Evolutionary conservation across 2,888 invertebrate genomes (phyloP), one percentile per base, ranked within the genome.

Genomic region (Lagria hirta): DNA sequence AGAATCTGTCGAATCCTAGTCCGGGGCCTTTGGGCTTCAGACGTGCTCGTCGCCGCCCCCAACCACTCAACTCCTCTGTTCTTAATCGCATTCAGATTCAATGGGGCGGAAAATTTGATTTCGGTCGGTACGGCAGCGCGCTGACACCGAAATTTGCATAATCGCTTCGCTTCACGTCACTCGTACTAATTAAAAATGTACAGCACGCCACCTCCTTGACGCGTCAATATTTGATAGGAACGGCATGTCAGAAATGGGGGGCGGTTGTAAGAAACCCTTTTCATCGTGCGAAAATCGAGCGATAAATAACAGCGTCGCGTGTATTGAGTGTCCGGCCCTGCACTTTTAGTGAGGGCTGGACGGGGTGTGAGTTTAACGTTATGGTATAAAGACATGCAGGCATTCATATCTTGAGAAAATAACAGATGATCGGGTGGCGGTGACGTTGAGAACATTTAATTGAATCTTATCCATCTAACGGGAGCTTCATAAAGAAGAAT

Each of bases 71-170:
- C 55, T 43, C 29, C 37, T 41, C 46, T 33, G 18, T 61, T 62
- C 64, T 65, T 62, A 65, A 68, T 68, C 67, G 66, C 65, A 67
- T 67, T 68, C 59, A 58, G 60, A 59, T 60, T 64, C 68, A 68
- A 69, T 68, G 69, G 66, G 63, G 62, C 52, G 65, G 68, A 69
- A 69, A 69, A 68, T 68, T 68, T 64, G 65, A 67, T 68, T 67
- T 65, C 58, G 61, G 60, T 61, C 56, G 57, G 62, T 55, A 58
- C 56, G 60, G 55, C 57, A 48, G 55, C 55, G 60, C 61, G 62
- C 60, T 58, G 64, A 61, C 62, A 62, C 60, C 58, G 60, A 58
- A 61, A 67, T 68, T 68, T 68, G 66, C 69, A 69, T 69, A 68
- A 69, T 68, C 64, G 66, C 57, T 55, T 50, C 51, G 61, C 59